Evolutionary conservation across 2,888 invertebrate genomes (phyloP), one percentile per base, ranked within the genome.

Genomic region (Lordiphosa fenestrarum): DNA sequence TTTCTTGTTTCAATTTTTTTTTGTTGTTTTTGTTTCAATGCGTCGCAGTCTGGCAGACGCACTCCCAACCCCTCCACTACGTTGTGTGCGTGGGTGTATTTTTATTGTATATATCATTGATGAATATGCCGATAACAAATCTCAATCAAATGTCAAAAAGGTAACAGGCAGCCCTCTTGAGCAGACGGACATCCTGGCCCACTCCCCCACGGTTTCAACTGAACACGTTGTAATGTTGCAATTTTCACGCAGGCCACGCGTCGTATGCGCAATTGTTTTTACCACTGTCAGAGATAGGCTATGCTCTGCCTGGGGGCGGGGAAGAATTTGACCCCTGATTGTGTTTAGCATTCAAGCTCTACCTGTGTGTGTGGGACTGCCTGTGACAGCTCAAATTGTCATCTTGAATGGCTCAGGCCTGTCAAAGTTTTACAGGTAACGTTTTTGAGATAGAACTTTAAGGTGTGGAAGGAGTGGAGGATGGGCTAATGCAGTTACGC

Each of bases 141-240:
- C 88, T 88, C 88, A 88, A 88, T 88, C 88, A 88, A 88, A 88
- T 87, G 88, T 88, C 88, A 88, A 87, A 88, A 88, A 88, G 87
- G 88, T 87, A 88, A 87, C 87, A 86, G 87, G 84, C 80, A 80
- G 74, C 23, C 55, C 56, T 46, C 44, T 25, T 49, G 40, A 12
- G 19, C 10, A 40, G 37, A 50, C 57, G 58, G 59, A 59, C 58
- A 37, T 4, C 30, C 10, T 2, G 0, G 23, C 6, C 12, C 2
- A 1, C 13, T 25, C 6, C 19, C 4, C 4, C 7, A 6, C 7
- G 25, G 40, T 15, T 40, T 53, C 25, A 48, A 42, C 50, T 37
- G 19, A 39, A 36, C 87, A 86, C 74, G 83, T 71, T 87, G 86
- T 84, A 87, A 87, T 87, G 86, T 86, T 87, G 85, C 87, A 87